Conservation (phyloP, 2,113 vertebrate genomes). For the Dinomys branickii region DNA sequence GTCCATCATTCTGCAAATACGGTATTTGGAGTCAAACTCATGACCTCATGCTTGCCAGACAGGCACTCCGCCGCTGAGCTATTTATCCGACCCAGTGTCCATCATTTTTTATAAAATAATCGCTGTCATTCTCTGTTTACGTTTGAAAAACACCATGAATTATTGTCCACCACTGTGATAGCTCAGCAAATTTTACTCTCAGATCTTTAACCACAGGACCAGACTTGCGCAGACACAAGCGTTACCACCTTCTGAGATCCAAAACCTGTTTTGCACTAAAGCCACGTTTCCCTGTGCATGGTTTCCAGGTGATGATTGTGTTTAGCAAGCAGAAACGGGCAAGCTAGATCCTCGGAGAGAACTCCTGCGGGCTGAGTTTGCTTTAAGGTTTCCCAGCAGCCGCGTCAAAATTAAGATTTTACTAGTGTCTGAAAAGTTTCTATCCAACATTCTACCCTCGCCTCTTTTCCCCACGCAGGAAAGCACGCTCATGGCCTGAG, state of each 20-base stretch:
- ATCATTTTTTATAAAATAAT: not conserved
- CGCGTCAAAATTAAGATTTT: not conserved
- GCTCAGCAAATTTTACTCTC: not conserved
- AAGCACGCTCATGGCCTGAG: not conserved
- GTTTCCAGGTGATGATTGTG: not conserved
- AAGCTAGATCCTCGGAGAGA: not conserved
- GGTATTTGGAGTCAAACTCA: too few species aligned
- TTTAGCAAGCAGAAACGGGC: not conserved
- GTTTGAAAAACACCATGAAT: not conserved
- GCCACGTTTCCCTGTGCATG: not conserved
- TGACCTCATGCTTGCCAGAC: too few species aligned
- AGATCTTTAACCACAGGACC: not conserved
- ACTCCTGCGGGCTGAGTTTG: not conserved
- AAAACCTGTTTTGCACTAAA: not conserved
- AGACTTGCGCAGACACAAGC: not conserved
- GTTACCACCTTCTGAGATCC: not conserved
- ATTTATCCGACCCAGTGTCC: not conserved
- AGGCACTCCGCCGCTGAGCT: too few species aligned
- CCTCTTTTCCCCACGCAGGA: not conserved
- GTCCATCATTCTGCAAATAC: not conserved
- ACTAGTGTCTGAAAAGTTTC: not conserved
- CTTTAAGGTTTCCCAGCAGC: not conserved
- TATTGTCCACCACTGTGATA: not conserved
- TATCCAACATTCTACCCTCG: not conserved
- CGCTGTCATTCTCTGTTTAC: not conserved